These are phyloP conservation scores for Oxyura jamaicensis DNA, from an alignment of 2,113 vertebrate species.

Conservation along the genomic window DNA sequence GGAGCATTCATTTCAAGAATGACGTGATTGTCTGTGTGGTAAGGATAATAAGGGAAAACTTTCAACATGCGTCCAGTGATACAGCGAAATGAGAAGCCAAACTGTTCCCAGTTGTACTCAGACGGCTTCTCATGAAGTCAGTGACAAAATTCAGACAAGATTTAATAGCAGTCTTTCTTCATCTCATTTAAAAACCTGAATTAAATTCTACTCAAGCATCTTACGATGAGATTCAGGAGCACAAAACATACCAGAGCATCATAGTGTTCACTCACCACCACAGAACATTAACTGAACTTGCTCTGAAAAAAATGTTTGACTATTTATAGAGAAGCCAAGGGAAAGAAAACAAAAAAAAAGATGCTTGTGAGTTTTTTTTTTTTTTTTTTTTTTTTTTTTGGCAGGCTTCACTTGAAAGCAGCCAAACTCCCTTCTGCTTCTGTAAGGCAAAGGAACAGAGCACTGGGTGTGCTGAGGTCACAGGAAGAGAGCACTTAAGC, in stretches of 20 bases:
- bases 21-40: slow-evolving; percentile 30
- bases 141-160: slow-evolving; percentile 5
- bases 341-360: background rate
- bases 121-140: slow-evolving; percentile 1
- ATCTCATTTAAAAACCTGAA: slow-evolving; percentile 6
- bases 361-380: background rate
- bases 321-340: slow-evolving; percentile 55
- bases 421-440: slow-evolving; percentile 34
- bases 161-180: background rate
- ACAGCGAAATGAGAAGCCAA: slow-evolving; percentile 22
- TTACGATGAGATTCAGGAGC: background rate
- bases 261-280: slow-evolving; percentile 9
- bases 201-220: slow-evolving; percentile 32
- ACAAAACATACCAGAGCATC: slow-evolving; percentile 5
- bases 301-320: slow-evolving; percentile 45
- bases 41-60: slow-evolving; percentile 34
- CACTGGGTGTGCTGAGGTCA: slow-evolving; percentile 1
- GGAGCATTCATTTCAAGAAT: slow-evolving; percentile 63
- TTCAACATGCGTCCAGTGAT: slow-evolving; percentile 21
- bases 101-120: slow-evolving; percentile 12
- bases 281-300: slow-evolving; percentile 56
- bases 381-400: background rate
- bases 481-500: background rate
- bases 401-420: slow-evolving; percentile 41
- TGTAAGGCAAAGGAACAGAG: background rate